These are phyloP conservation scores for Melieria omissa DNA, from an alignment of 2,888 invertebrate genomes.

Conservation along the genomic window DNA sequence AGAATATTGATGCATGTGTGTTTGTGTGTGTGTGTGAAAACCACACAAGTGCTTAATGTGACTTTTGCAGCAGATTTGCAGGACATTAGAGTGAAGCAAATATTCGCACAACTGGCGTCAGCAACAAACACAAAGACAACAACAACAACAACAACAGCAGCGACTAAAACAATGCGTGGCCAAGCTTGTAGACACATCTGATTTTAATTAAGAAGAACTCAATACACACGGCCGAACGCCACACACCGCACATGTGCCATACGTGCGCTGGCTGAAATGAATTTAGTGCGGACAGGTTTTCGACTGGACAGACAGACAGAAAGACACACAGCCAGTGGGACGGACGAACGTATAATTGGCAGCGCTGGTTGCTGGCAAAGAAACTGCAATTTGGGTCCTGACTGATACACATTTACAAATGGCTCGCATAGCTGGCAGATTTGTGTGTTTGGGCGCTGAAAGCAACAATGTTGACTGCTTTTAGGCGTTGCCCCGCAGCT, in stretches of 20 bases:
- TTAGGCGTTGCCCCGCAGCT: too few relatives aligned
- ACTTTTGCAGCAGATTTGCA: conserved; percentile 28
- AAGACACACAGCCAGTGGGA: too few relatives aligned
- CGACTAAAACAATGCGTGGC: not conserved
- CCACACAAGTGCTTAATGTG: conserved; percentile 14
- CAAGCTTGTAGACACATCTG: conserved; percentile 32
- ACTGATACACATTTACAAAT: too few relatives aligned
- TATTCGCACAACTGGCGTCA: conserved; percentile 2
- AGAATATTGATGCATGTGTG: not conserved
- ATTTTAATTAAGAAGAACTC: conserved; percentile 50
- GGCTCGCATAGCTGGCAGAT: too few relatives aligned
- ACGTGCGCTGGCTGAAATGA: conserved; percentile 11
- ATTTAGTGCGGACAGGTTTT: conserved; percentile 20
- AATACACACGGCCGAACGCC: not conserved
- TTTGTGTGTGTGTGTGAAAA: not conserved
- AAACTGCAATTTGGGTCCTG: too few relatives aligned
- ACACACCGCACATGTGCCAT: not conserved
- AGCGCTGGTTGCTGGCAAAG: too few relatives aligned
- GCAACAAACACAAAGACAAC: not conserved
- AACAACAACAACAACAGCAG: conserved; percentile 5
- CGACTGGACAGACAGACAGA: too few relatives aligned
- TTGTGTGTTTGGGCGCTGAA: too few relatives aligned
- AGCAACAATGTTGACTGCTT: too few relatives aligned
- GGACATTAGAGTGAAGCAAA: conserved; percentile 15
- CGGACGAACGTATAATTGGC: too few relatives aligned